Evolutionary conservation across 2,113 vertebrate genomes (phyloP).

Genomic region (Nothoprocta perdicaria): DNA sequence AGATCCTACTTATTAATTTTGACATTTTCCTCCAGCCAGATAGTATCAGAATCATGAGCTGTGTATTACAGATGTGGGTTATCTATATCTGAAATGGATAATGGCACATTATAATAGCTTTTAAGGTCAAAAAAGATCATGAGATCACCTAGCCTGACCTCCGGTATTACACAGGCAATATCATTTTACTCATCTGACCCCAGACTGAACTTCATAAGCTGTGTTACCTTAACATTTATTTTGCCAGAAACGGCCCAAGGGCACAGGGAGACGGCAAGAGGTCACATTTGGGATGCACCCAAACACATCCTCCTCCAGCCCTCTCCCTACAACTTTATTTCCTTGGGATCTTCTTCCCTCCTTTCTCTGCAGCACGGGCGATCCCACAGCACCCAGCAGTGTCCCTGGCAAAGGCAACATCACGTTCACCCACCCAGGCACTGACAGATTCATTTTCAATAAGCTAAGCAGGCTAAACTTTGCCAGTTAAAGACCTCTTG

Average conservation of each 20-base stretch:
- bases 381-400: neutral
- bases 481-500: neutral
- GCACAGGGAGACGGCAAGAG: rapidly evolving
- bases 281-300: neutral
- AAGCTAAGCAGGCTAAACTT: neutral
- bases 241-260: neutral
- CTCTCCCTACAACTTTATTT: neutral
- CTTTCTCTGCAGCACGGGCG: neutral
- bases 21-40: neutral
- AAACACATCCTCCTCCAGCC: neutral
- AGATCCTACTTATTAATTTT: conserved; percentile 2
- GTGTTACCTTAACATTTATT: neutral
- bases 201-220: neutral
- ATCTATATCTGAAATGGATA: conserved; percentile 1
- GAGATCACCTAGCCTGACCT: neutral
- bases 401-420: neutral
- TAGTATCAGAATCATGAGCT: neutral
- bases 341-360: neutral
- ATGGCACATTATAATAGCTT: neutral
- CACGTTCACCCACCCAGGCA: neutral
- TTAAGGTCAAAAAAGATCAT: neutral
- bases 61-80: neutral
- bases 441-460: neutral
- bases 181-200: neutral
- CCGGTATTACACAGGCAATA: neutral